Evolutionary conservation across 1,140 invertebrate species (phyloP).

Genomic region (Penaeus vannamei): DNA sequence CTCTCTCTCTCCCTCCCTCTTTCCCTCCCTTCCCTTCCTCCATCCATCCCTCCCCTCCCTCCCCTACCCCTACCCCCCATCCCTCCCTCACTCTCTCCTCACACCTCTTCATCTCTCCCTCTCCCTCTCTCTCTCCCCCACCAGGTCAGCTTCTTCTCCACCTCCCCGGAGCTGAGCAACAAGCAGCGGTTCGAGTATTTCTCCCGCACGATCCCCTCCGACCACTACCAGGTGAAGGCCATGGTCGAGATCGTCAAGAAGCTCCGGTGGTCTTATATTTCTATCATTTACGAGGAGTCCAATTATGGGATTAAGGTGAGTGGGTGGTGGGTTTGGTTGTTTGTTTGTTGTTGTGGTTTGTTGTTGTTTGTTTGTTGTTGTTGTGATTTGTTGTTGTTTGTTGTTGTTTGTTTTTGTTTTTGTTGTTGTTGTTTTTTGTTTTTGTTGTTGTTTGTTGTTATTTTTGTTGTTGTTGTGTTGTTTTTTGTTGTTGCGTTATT

Average conservation of each 20-base stretch:
- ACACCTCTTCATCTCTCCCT: neutral
- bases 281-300: constrained; percentile 96
- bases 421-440: too few species aligned
- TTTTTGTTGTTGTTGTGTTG: too few species aligned
- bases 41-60: neutral
- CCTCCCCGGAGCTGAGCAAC: constrained; percentile 93
- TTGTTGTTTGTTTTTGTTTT: neutral
- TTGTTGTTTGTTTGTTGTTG: too few species aligned
- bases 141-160: constrained; percentile 96
- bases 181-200: constrained; percentile 96
- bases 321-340: neutral
- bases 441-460: too few species aligned
- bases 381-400: neutral
- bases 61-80: neutral
- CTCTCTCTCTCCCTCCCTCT: too few species aligned
- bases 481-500: too few species aligned
- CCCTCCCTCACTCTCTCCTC: neutral
- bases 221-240: constrained; percentile 93
- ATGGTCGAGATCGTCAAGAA: constrained; percentile 92
- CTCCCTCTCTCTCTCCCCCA: neutral
- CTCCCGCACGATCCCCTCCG: constrained; percentile 93
- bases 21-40: too few species aligned
- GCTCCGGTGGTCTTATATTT: constrained; percentile 94
- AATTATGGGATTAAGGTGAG: constrained; percentile 95
- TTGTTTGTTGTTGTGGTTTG: too few species aligned